A percentile compares a stretch with the other conserved stretches of the same genome.
phyloP scores from a whole-genome alignment of 2,888 invertebrate genomes.

The Drosophila macrospina region DNA sequence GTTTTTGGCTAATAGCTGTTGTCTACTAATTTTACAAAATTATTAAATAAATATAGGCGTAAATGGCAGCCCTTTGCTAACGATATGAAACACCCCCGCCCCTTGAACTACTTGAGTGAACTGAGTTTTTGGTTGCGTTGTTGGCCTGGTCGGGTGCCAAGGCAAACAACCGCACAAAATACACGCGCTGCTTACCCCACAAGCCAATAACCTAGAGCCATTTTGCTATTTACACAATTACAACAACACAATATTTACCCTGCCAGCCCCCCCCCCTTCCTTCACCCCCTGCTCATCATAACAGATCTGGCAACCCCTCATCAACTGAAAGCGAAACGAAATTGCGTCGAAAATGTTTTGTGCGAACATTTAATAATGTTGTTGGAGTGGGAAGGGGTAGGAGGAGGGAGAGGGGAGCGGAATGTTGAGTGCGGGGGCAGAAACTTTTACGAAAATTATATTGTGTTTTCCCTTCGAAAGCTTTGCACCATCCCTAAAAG shows the following conservation, averaged over 20 bases:
- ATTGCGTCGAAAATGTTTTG: slow-evolving; percentile 72
- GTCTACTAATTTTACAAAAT: slow-evolving; percentile 57
- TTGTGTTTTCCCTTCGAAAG: slow-evolving; percentile 46
- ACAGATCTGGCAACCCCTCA: not conserved
- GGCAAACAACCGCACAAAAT: slow-evolving; percentile 60
- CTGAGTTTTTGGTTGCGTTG: not conserved
- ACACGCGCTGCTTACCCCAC: slow-evolving; percentile 50
- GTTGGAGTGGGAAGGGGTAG: not conserved
- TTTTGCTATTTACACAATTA: slow-evolving; percentile 75
- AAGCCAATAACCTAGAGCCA: slow-evolving; percentile 70
- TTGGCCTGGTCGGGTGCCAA: slow-evolving; percentile 29
- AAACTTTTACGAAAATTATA: slow-evolving; percentile 61
- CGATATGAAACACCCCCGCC: not conserved
- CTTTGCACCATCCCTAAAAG: slow-evolving; percentile 23
- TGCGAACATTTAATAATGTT: slow-evolving; percentile 33
- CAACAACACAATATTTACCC: slow-evolving; percentile 58
- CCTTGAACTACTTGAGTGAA: not conserved
- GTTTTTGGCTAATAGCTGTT: slow-evolving; percentile 10
- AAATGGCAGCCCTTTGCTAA: slow-evolving; percentile 8
- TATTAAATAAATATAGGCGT: slow-evolving; percentile 52
- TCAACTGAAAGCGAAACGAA: slow-evolving; percentile 43
- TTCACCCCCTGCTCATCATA: too few species aligned
- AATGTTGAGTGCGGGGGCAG: slow-evolving; percentile 6
- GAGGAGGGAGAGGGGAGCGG: not conserved
- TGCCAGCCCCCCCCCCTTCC: not conserved